A percentile compares a stretch with the other conserved stretches of the same genome.
These are phyloP conservation scores for Salvelinus namaycush DNA, from an alignment of 2,113 vertebrate species.

Conservation along the genomic window DNA sequence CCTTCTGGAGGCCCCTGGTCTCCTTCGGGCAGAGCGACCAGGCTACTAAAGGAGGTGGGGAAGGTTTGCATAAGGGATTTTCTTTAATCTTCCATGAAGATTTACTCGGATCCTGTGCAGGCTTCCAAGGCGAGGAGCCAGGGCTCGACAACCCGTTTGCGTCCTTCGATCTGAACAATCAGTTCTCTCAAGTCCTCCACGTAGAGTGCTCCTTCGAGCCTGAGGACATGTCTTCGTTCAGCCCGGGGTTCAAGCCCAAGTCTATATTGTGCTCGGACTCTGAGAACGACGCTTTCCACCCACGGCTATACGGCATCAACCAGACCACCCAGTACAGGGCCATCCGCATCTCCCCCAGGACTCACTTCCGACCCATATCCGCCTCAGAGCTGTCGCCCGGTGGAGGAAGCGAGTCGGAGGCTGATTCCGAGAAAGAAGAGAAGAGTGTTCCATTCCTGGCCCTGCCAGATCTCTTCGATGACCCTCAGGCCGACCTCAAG, in stretches of 20 bases:
- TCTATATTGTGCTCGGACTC: conserved; percentile 96
- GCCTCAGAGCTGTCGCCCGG: conserved; percentile 95
- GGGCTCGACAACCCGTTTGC: conserved; percentile 92
- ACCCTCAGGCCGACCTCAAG: conserved; percentile 94
- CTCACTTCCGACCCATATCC: conserved; percentile 98
- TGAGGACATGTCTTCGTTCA: conserved; percentile 93
- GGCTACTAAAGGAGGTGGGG: conserved; percentile 81
- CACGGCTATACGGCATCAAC: conserved; percentile 89
- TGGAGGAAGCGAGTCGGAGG: conserved; percentile 92
- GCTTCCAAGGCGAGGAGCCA: conserved; percentile 88
- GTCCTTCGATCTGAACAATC: conserved; percentile 94
- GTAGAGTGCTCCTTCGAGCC: conserved; percentile 98
- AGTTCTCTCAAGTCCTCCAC: conserved; percentile 97
- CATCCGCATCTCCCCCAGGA: conserved; percentile 96
- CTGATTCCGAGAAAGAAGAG: conserved; percentile 94
- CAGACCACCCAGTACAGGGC: conserved; percentile 95
- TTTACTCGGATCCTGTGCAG: conserved; percentile 91
- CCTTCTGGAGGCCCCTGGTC: conserved; percentile 90
- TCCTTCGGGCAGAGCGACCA: conserved; percentile 90
- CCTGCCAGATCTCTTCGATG: conserved; percentile 87
- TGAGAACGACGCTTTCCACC: conserved; percentile 88
- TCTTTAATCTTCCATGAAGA: conserved; percentile 99
- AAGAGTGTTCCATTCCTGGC: conserved; percentile 76
- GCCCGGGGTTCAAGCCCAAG: conserved; percentile 95
- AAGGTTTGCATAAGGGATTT: conserved; percentile 91